Percentiles rank a stretch among this genome's conserved stretches.
Conservation (phyloP, 2,888 invertebrate genomes). For the Myathropa florea region DNA sequence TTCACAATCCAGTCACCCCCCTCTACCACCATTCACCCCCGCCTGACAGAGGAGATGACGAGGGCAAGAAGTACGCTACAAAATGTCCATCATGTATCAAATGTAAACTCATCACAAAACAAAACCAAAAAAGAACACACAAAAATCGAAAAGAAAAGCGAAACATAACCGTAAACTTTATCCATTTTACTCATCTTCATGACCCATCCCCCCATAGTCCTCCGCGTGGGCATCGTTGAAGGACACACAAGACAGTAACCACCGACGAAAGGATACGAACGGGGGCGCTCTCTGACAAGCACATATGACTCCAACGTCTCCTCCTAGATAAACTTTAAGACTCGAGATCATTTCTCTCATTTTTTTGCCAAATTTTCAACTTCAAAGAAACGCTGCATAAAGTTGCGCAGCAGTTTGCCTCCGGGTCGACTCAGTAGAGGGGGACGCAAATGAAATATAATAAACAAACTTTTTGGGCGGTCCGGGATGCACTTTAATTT, state of each 20-base stretch:
- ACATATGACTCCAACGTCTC: not conserved
- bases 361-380: not conserved
- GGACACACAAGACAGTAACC: not conserved
- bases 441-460: not conserved
- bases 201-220: too few species aligned
- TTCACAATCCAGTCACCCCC: not conserved
- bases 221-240: too few species aligned
- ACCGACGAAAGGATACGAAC: not conserved
- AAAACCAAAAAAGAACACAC: not conserved
- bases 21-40: not conserved
- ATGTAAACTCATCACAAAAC: conserved; percentile 37
- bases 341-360: conserved; percentile 1
- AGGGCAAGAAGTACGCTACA: conserved; percentile 8
- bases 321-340: conserved; percentile 25
- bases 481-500: conserved; percentile 12
- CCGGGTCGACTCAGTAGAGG: not conserved
- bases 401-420: not conserved
- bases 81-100: conserved; percentile 55
- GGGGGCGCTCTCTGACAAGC: not conserved
- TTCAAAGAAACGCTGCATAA: not conserved
- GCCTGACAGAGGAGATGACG: conserved; percentile 30
- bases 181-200: not conserved
- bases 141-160: not conserved
- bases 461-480: conserved; percentile 16
- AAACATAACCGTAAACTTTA: not conserved